A percentile compares a stretch with the other conserved stretches of the same genome.
Conservation (phyloP, 2,888 invertebrate genomes). For the Oligia latruncula region DNA sequence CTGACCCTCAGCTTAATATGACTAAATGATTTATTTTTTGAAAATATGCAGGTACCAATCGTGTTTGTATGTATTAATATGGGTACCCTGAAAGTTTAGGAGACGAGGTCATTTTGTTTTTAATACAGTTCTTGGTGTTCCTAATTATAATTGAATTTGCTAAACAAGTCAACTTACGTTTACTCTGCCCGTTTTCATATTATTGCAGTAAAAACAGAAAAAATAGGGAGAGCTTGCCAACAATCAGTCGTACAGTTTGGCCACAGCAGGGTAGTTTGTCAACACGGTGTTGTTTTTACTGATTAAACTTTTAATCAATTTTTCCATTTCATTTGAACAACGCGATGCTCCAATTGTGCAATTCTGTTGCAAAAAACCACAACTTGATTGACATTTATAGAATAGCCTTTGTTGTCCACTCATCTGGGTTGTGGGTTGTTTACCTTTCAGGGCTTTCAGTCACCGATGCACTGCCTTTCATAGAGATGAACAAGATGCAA, state of each 20-base stretch:
- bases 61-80: too few relatives aligned
- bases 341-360: constrained; percentile 6
- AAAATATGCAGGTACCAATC: too few relatives aligned
- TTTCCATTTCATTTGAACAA: constrained; percentile 3
- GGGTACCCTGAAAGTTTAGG: not conserved
- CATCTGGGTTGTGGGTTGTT: constrained; percentile 32
- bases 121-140: not conserved
- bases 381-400: constrained; percentile 23
- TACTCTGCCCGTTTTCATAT: not conserved
- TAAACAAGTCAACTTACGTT: constrained; percentile 4
- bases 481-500: constrained; percentile 4
- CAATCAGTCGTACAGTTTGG: not conserved
- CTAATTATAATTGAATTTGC: not conserved
- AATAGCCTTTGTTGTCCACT: constrained; percentile 41
- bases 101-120: not conserved
- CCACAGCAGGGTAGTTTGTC: not conserved
- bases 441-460: constrained; percentile 22
- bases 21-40: too few relatives aligned
- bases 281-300: constrained; percentile 1
- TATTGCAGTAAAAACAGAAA: not conserved
- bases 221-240: not conserved
- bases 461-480: not conserved
- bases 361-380: constrained; percentile 24
- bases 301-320: constrained; percentile 22
- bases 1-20: too few relatives aligned